Evolutionary conservation across 2,888 invertebrate species (phyloP), one percentile per base, ranked within the genome.

Genomic region (Apomyelois bistriatella): DNA sequence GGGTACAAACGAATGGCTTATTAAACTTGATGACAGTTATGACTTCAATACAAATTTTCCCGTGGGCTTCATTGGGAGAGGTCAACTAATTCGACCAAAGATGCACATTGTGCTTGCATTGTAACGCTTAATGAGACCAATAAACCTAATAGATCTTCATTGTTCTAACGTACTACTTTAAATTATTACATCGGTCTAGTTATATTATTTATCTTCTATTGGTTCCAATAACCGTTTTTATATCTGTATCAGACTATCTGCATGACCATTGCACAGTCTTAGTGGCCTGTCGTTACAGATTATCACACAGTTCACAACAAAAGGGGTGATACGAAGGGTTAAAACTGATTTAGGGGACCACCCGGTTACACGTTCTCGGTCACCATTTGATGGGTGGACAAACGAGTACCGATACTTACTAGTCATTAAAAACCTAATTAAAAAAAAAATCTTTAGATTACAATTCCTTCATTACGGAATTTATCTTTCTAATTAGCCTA

Each of bases 81-180:
- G 89, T 89, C 80, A 89, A 88, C 70, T 86, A 74, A 82, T 79
- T 72, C 79, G 80, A 81, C 81, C 82, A 80, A 75, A 79, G 76
- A 77, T 76, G 75, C 74, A 73, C 62, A 68, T 61, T 65, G 63
- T 63, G 65, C 64, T 59, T 70, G 67, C 73, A 74, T 68, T 66
- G 69, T 68, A 69, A 61, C 61, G 69, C 75, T 81, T 83, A 85
- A 83, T 86, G 69, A 74, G 75, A 71, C 78, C 76, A 85, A 85
- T 86, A 70, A 77, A 81, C 79, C 76, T 76, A 82, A 82, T 85
- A 79, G 70, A 80, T 71, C 68, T 66, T 72, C 61, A 73, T 81
- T 75, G 78, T 67, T 72, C 70, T 69, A 73, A 74, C 67, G 65
- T 55, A 54, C 22, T 22, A 22, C 32, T 53, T 62, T 53, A 35